Percentiles rank a stretch among this genome's conserved stretches.
phyloP scores from a whole-genome alignment of 1,140 invertebrate genomes.

The Ceratina australensis region DNA sequence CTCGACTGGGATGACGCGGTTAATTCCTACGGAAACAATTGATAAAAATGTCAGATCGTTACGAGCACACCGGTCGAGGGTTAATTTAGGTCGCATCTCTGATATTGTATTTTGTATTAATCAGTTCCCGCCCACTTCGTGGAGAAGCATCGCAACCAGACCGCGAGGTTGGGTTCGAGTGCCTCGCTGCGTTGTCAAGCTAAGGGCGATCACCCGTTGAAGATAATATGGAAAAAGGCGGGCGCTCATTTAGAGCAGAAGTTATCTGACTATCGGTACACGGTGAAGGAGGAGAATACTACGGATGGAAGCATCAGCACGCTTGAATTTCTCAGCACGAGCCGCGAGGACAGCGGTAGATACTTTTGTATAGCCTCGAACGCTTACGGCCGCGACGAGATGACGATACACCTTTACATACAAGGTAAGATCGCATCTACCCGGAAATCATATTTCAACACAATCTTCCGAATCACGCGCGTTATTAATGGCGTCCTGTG shows the following conservation, averaged over 20 bases:
- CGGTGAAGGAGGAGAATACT: slow-evolving; percentile 74
- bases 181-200: slow-evolving; percentile 91
- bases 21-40: too few relatives aligned
- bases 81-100: too few relatives aligned
- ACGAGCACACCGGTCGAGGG: too few relatives aligned
- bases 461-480: neutral
- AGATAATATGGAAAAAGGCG: slow-evolving; percentile 87
- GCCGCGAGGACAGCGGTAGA: slow-evolving; percentile 92
- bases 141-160: slow-evolving; percentile 83
- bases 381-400: slow-evolving; percentile 93
- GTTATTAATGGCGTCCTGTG: slow-evolving; percentile 19
- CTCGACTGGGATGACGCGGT: too few relatives aligned
- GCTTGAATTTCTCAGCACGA: slow-evolving; percentile 90
- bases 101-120: too few relatives aligned
- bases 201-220: slow-evolving; percentile 92
- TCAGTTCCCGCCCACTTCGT: slow-evolving; percentile 90
- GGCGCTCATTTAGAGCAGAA: slow-evolving; percentile 75
- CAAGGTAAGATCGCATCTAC: slow-evolving; percentile 83
- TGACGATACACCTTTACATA: slow-evolving; percentile 93
- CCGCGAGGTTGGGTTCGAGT: slow-evolving; percentile 83
- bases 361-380: slow-evolving; percentile 94
- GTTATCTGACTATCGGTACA: slow-evolving; percentile 77
- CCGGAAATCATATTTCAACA: neutral
- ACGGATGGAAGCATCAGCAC: slow-evolving; percentile 89
- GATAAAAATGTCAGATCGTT: too few relatives aligned